A percentile compares a stretch with the other conserved stretches of the same genome.
phyloP scores from a whole-genome alignment of 2,797 vertebrate genomes.

The Malacoctenus gilli region DNA sequence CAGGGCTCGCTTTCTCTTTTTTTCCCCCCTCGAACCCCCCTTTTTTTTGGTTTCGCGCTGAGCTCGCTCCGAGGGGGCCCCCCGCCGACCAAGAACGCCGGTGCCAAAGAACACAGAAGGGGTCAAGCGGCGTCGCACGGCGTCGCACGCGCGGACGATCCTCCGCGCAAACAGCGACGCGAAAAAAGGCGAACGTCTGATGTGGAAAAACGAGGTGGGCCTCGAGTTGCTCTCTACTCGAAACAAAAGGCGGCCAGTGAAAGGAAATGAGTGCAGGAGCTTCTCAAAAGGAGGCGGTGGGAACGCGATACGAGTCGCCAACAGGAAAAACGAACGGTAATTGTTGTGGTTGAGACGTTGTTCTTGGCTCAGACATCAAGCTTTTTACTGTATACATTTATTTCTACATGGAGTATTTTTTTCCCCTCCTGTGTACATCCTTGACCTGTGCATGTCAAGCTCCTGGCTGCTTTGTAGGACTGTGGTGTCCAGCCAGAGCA shows the following conservation, averaged over 20 bases:
- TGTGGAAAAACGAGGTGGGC: too few species aligned
- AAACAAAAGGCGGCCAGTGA: conserved; percentile 14
- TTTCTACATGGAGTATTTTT: not conserved
- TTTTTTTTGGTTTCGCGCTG: conserved; percentile 29
- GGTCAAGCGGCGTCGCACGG: conserved; percentile 43
- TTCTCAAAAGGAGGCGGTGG: conserved; percentile 8
- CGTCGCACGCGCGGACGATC: conserved; percentile 31
- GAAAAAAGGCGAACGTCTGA: conserved; percentile 41
- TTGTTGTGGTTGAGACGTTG: conserved; percentile 7
- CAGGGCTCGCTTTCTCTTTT: conserved; percentile 28
- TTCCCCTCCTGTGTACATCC: too few species aligned
- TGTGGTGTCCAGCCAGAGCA: too few species aligned
- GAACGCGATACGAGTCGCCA: not conserved
- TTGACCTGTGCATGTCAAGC: too few species aligned
- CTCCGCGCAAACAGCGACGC: too few species aligned
- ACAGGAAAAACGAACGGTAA: not conserved
- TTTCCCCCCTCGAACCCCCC: conserved; percentile 31
- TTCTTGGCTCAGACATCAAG: not conserved
- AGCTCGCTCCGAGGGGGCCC: conserved; percentile 31
- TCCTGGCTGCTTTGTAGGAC: too few species aligned
- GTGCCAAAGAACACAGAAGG: conserved; percentile 46
- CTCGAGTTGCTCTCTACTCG: conserved; percentile 8
- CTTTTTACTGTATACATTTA: not conserved
- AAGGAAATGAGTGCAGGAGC: too few species aligned
- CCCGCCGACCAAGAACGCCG: too few species aligned